Evolutionary conservation across 2,888 invertebrate genomes (phyloP), one percentile per base, ranked within the genome.

Genomic region (Amphipyra tragopoginis): DNA sequence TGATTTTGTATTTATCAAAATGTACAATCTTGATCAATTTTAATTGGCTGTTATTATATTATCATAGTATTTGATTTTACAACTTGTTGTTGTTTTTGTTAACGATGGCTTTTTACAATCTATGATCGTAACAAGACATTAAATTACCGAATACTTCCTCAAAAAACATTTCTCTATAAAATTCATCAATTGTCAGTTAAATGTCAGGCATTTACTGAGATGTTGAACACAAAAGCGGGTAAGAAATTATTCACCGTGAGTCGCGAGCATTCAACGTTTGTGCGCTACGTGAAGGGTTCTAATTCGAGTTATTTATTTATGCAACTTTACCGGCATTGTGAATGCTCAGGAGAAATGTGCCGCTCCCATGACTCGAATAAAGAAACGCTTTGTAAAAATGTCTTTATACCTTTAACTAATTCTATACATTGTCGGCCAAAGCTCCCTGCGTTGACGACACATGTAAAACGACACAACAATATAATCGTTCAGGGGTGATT

Each of bases 291-390:
- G 82, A 86, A 88, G 89, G 91, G 90, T 86, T 86, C 85, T 86
- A 86, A 87, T 90, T 87, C 83, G 77, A 86, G 80, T 86, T 88
- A 90, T 90, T 91, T 90, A 90, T 91, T 90, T 87, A 90, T 90
- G 86, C 90, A 88, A 86, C 84, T 84, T 83, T 77, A 83, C 83
- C 79, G 80, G 70, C 77, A 75, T 82, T 80, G 77, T 86, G 86
- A 90, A 84, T 85, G 88, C 74, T 72, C 77, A 54, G 47, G 83
- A 86, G 86, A 85, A 85, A 86, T 84, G 74, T 63, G 55, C 61
- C 67, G 65, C 68, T 83, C 83, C 81, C 83, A 80, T 79, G 77
- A 72, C 71, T 67, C 56, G 72, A 65, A 73, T 77, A 81, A 83
- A 85, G 83, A 83, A 79, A 75, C 69, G 67, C 74, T 80, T 82